A percentile compares a stretch with the other conserved stretches of the same genome.
These are phyloP conservation scores for Typhlichthys subterraneus DNA, from an alignment of 2,797 vertebrate genomes.

Conservation along the genomic window DNA sequence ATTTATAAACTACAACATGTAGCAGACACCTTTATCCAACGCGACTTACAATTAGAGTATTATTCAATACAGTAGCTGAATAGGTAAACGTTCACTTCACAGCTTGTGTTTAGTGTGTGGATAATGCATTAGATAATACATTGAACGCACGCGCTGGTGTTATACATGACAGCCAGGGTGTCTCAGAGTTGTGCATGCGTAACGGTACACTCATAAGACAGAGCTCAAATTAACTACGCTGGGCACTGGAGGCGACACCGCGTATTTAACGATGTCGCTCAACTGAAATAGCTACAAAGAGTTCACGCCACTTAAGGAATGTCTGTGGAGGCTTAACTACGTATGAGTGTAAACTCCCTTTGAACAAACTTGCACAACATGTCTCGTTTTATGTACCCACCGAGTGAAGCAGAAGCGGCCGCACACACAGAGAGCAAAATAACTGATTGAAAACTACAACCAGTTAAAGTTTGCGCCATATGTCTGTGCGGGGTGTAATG, in stretches of 20 bases:
- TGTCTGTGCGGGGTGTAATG: neutral
- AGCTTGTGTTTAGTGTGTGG: neutral
- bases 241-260: constrained; percentile 33
- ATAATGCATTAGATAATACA: neutral
- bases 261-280: constrained; percentile 27
- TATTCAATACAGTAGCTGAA: too few species aligned
- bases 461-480: neutral
- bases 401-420: constrained; percentile 4
- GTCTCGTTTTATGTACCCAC: constrained; percentile 39
- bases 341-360: constrained; percentile 29
- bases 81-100: neutral
- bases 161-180: neutral
- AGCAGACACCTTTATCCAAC: too few species aligned
- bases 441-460: constrained; percentile 10
- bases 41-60: too few species aligned
- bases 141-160: neutral
- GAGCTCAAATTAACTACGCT: constrained; percentile 44
- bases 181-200: constrained; percentile 32
- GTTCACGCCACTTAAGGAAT: constrained; percentile 36
- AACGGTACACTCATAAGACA: constrained; percentile 37
- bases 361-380: constrained; percentile 25
- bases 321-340: constrained; percentile 10
- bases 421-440: constrained; percentile 4
- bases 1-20: too few species aligned
- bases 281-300: constrained; percentile 49